Evolutionary conservation across 1,140 invertebrate species (phyloP), one percentile per base, ranked within the genome.

Genomic region (Bradynema listronoti): DNA sequence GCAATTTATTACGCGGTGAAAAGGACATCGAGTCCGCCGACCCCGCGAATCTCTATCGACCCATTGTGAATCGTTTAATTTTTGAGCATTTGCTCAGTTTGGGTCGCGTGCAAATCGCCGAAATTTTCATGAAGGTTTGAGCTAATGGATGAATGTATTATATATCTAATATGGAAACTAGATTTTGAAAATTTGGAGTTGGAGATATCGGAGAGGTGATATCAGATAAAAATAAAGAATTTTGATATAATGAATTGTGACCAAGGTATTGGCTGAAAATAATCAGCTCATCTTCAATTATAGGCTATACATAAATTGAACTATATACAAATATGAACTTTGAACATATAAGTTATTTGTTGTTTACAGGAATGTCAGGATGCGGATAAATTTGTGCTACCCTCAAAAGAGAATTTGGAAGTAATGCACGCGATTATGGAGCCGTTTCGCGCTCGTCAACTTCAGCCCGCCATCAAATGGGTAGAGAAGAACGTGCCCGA

Each of bases 61-160:
- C 74, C 9, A n/a, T n/a, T n/a, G n/a, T n/a, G n/a, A 75, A 71
- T 61, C 46, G 52, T 27, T 41, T 71, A n/a, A 68, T 71, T 14
- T 74, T 68, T 29, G 69, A 71, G 39, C 71, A 75, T 41, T 49
- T 71, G 39, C 47, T 75, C 47, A 47, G 59, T 34, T 32, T 75
- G 16, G 69, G 69, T 11, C 45, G 69, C 41, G 49, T 57, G 2
- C 67, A 71, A 1, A 72, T 71, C 14, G 69, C 72, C 5, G 72
- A 74, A 29, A 63, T 60, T 4, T 66, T 71, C 41, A 56, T 66
- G n/a, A 69, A 75, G 72, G 69, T 71, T 51, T 14, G 22, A 11
- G 19, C 36, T 33, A 9, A 42, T n/a, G n/a, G n/a, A n/a, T n/a
- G n/a, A n/a, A n/a, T n/a, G n/a, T n/a, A n/a, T n/a, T n/a, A n/a